These are phyloP conservation scores for Heterocephalus glaber DNA, from an alignment of 2,113 vertebrate genomes.

Conservation along the genomic window DNA sequence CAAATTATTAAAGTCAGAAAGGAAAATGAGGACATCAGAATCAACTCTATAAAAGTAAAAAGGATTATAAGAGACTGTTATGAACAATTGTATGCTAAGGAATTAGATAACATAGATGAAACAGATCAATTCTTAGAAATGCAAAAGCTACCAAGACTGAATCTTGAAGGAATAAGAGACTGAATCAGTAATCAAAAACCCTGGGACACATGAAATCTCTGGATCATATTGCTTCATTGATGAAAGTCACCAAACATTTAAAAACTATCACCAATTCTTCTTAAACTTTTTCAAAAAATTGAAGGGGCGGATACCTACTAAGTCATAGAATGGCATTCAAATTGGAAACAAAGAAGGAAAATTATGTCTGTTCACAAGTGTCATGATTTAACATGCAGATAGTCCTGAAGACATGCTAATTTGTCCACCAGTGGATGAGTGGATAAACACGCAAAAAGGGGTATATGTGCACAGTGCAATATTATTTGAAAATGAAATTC, in stretches of 20 bases:
- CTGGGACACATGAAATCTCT: background rate
- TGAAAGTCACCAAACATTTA: background rate
- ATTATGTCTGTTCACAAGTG: background rate
- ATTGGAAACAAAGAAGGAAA: background rate
- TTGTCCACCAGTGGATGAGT: no score
- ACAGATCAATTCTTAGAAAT: background rate
- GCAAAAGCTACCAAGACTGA: background rate
- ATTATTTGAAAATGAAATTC: background rate
- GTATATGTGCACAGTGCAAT: background rate
- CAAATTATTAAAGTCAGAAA: background rate
- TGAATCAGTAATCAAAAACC: background rate
- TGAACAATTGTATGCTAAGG: background rate
- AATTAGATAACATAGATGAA: background rate
- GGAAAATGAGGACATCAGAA: background rate
- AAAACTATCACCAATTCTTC: background rate
- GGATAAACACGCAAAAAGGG: background rate
- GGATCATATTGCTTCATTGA: background rate
- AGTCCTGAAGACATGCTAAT: background rate
- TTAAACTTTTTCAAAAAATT: background rate
- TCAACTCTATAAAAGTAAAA: background rate
- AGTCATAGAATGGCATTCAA: background rate
- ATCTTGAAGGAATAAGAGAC: background rate
- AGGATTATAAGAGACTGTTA: background rate
- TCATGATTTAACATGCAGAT: background rate
- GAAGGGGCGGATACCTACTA: background rate